Base-by-base conservation (phyloP, 2,113 vertebrate genomes). In the Dendrocopos noguchii region DNA sequence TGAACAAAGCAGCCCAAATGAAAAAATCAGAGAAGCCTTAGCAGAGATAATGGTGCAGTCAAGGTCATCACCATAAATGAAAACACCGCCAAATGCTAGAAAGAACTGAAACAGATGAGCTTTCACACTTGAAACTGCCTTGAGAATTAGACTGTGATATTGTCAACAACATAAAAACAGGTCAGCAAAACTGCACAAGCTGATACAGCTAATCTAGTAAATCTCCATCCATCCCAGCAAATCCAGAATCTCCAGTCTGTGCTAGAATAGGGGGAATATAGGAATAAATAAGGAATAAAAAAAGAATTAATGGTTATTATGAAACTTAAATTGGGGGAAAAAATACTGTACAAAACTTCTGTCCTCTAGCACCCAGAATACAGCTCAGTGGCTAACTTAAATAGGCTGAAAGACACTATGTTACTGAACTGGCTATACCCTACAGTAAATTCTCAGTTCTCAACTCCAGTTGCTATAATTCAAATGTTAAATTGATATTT, bases 351-450 rank as follows among this genome's bases (percentile, higher is more conserved):
- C 16, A 75, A 60, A 82, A 21, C 34, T 29, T 73, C 31, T 2
- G 0, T 25, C 44, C n/a, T 56, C 44, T 25, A 42, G 39, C 17
- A 12, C 15, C 24, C 29, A 39, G 1, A 33, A 18, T 5, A 66
- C 5, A 80, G 64, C 34, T 85, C 56, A 77, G 59, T 34, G 66
- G n/a, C 67, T 77, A 61, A 34, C 39, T 36, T 11, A 80, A 85
- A 16, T 29, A 68, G 27, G 18, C 64, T 53, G 52, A 83, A 20
- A 1, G 3, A 77, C 3, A 44, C 15, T 3, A 11, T 29, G 29
- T 16, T 46, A 80, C 22, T 0, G 0, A 59, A 66, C 11, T 25
- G 25, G 53, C 36, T 64, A 7, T 3, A 64, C 2, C 12, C 12
- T 55, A 14, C 20, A 27, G 9, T 7, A 13, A 77, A 84, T 67